Percentiles rank a stretch among this genome's conserved stretches.
These are phyloP conservation scores for Amblyteles armatorius DNA, from an alignment of 2,888 invertebrate species.

Conservation along the genomic window DNA sequence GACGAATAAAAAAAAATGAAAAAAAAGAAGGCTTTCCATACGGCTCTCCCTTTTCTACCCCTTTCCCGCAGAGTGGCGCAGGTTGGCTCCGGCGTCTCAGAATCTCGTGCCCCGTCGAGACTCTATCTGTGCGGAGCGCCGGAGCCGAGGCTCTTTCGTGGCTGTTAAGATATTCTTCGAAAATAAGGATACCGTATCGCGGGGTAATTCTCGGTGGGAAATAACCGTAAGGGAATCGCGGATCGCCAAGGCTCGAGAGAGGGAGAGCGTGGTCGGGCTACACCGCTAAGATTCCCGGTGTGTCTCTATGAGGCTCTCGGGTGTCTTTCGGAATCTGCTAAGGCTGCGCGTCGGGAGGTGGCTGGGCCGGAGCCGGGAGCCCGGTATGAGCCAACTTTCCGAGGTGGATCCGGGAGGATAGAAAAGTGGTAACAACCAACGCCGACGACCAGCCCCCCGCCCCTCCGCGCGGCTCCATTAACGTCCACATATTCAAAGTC, in stretches of 20 bases:
- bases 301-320: conserved; percentile 79
- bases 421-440: conserved; percentile 59
- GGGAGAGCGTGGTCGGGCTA: conserved; percentile 56
- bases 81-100: conserved; percentile 39
- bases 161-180: conserved; percentile 82
- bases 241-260: conserved; percentile 64
- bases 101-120: conserved; percentile 20
- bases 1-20: conserved; percentile 27
- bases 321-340: conserved; percentile 81
- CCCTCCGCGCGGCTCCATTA: conserved; percentile 52
- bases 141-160: conserved; percentile 59
- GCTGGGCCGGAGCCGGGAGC: conserved; percentile 12
- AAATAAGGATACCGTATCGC: conserved; percentile 81
- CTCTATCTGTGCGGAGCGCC: conserved; percentile 18
- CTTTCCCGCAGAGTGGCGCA: conserved; percentile 63
- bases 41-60: conserved; percentile 43
- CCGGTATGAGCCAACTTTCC: conserved; percentile 37
- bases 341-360: conserved; percentile 65
- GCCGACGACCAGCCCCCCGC: conserved; percentile 31
- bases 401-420: conserved; percentile 35
- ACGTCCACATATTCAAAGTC: conserved; percentile 55
- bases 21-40: conserved; percentile 60
- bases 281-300: conserved; percentile 80
- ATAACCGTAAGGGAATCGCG: conserved; percentile 83
- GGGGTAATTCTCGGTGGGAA: conserved; percentile 82